Evolutionary conservation across 1,140 invertebrate species (phyloP).

Genomic region (Drosophila pseudoobscura): DNA sequence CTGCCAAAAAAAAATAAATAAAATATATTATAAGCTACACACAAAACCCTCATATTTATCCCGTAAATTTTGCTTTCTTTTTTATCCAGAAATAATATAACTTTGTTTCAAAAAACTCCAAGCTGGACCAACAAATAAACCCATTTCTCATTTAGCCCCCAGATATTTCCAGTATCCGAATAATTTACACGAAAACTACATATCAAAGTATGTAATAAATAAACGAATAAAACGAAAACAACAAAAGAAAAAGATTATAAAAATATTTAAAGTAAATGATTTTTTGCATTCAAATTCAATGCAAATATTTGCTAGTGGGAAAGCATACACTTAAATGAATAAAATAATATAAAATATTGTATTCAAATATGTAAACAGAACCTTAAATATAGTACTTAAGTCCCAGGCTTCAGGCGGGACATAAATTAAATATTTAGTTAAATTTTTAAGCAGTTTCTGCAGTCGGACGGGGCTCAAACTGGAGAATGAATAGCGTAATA

Average conservation of each 20-base stretch:
- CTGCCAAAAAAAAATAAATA: slow-evolving; percentile 48
- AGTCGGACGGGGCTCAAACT: slow-evolving; percentile 14
- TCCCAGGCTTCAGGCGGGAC: slow-evolving; percentile 1
- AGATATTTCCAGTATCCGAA: slow-evolving; percentile 20
- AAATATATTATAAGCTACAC: slow-evolving; percentile 34
- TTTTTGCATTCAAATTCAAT: slow-evolving; percentile 48
- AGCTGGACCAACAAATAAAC: slow-evolving; percentile 63
- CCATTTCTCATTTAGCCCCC: slow-evolving; percentile 3
- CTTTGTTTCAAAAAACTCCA: slow-evolving; percentile 26
- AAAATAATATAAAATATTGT: slow-evolving; percentile 23
- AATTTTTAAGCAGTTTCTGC: slow-evolving; percentile 42
- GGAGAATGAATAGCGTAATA: slow-evolving; percentile 65
- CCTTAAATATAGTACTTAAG: slow-evolving; percentile 10
- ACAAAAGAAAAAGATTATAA: slow-evolving; percentile 16
- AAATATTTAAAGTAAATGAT: slow-evolving; percentile 37
- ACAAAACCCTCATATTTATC: slow-evolving; percentile 12
- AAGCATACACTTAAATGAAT: slow-evolving; percentile 73
- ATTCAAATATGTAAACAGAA: slow-evolving; percentile 26
- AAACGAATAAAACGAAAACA: slow-evolving; percentile 13
- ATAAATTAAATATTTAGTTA: slow-evolving; percentile 54
- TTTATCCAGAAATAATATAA: not conserved
- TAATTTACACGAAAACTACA: slow-evolving; percentile 62
- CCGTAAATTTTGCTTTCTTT: not conserved
- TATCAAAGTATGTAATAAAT: slow-evolving; percentile 72
- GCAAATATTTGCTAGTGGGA: slow-evolving; percentile 69